Conservation (phyloP, 2,797 vertebrate genomes). For the Ateles fusciceps region DNA sequence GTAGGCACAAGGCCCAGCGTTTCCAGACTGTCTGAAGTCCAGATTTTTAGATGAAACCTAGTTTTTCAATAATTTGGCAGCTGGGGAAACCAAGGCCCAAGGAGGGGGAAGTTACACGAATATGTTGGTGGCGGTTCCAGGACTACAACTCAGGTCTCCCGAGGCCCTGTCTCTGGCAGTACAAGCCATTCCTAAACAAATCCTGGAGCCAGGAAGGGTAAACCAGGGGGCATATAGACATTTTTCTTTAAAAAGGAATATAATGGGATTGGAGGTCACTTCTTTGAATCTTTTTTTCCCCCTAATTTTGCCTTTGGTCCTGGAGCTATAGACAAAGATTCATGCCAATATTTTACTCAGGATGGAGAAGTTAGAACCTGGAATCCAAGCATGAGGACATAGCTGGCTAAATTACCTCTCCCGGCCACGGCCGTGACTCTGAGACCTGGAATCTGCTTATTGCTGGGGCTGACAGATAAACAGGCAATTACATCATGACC, state of each 20-base stretch:
- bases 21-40: not conserved
- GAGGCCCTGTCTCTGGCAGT: not conserved
- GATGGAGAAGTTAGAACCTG: not conserved
- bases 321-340: not conserved
- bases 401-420: accelerated
- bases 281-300: not conserved
- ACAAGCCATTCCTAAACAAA: not conserved
- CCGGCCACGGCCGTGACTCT: accelerated
- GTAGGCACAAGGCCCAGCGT: not conserved
- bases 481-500: not conserved
- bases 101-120: not conserved
- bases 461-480: not conserved
- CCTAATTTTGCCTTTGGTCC: not conserved
- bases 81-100: not conserved
- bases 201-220: not conserved
- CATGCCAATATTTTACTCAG: not conserved
- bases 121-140: accelerated
- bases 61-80: not conserved
- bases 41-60: not conserved
- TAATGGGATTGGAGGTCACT: not conserved
- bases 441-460: not conserved
- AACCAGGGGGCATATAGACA: accelerated
- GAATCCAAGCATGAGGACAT: not conserved
- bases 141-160: not conserved
- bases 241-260: not conserved